Conservation (phyloP, 1,140 invertebrate genomes). For the Tribolium madens region DNA sequence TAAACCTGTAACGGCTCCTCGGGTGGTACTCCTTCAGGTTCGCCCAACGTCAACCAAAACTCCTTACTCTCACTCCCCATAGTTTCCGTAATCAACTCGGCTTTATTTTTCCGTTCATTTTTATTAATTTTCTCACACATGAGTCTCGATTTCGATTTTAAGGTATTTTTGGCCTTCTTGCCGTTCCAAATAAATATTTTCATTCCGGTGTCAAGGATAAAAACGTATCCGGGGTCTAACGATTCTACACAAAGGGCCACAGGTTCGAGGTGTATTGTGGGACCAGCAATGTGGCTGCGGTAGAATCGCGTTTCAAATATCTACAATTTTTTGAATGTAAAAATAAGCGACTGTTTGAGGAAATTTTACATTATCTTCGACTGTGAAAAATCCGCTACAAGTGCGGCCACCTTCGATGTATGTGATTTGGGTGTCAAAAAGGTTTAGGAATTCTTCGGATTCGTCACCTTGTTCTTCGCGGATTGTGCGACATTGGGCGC, state of each 20-base stretch:
- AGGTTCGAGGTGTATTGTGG: conserved; percentile 92
- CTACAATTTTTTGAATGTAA: conserved; percentile 66
- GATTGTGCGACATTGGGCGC: conserved; percentile 96
- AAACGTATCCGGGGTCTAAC: conserved; percentile 93
- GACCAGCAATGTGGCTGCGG: conserved; percentile 88
- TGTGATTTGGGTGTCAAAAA: conserved; percentile 93
- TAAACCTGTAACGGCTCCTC: conserved; percentile 57
- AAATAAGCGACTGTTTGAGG: background rate
- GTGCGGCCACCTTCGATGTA: conserved; percentile 98
- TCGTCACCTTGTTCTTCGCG: conserved; percentile 98
- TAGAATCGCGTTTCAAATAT: conserved; percentile 88
- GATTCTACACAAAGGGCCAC: conserved; percentile 78
- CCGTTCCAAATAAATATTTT: conserved; percentile 95
- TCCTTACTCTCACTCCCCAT: conserved; percentile 86
- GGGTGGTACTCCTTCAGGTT: conserved; percentile 65
- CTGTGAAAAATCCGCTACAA: conserved; percentile 96
- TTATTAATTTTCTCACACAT: conserved; percentile 99
- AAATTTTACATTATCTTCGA: conserved; percentile 82
- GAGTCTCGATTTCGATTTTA: conserved; percentile 94
- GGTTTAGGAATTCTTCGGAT: conserved; percentile 92
- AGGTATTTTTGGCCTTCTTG: conserved; percentile 91
- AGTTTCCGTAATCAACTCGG: conserved; percentile 88
- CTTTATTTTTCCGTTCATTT: conserved; percentile 95
- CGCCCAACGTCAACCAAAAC: conserved; percentile 84
- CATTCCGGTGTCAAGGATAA: conserved; percentile 89